Base-by-base conservation (phyloP, 2,888 invertebrate species). In the Drosophila infuscata region DNA sequence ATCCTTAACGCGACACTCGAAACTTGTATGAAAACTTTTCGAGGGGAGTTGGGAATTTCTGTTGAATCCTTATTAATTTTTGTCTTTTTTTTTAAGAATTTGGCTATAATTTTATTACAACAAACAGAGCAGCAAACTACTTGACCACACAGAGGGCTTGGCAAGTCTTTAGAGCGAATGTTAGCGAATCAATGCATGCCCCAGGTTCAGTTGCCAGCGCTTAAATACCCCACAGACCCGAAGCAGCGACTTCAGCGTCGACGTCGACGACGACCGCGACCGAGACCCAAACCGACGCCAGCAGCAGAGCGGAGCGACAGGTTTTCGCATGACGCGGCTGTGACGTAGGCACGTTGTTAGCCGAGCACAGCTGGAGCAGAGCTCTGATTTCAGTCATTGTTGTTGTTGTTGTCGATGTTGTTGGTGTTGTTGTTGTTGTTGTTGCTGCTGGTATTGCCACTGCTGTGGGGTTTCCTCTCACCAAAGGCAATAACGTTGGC, bases 111-210 rank as follows among this genome's bases (percentile, higher is more conserved):
- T 89, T 74, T 89, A 92, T 92, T 93, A 92, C 93, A 92, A 93
- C 92, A 91, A 91, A 87, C 89, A 88, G 86, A 76, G 76, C 91
- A 82, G 87, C 89, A 86, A 88, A 91, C 88, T 92, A 92, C 91
- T 91, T 88, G 85, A 91, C 91, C 84, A 91, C 91, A 84, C 91
- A 83, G 90, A 91, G 91, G 91, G 90, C 78, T 80, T 80, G 91
- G 91, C 91, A 92, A 95, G 95, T 94, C 95, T 94, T 94, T 94
- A 94, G 94, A 94, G 94, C 93, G 95, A 94, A 94, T 94, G 95
- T 95, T 95, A 95, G 95, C 95, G 94, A 94, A 95, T 95, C 95
- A 95, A 95, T 95, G 95, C 94, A 95, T 95, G 94, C 91, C 94
- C 94, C 94, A 94, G 94, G 94, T 94, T 94, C 94, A 94, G 94